Evolutionary conservation across 2,888 invertebrate genomes (phyloP).

Genomic region (Heliconius sara): DNA sequence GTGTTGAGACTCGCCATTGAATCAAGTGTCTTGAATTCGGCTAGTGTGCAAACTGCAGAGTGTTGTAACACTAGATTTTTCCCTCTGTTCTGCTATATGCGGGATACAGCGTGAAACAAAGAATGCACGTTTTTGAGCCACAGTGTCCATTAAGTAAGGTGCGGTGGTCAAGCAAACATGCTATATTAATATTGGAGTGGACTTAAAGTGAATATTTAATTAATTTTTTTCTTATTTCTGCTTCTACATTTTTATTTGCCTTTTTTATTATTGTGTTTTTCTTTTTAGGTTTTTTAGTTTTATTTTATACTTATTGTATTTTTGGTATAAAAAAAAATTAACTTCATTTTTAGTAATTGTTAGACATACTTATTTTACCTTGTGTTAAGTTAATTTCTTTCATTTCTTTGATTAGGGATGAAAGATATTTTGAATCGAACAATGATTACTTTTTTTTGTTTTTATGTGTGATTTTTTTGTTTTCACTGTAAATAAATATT

Average conservation of each 20-base stretch:
- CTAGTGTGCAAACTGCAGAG: too few relatives aligned
- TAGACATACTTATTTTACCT: too few relatives aligned
- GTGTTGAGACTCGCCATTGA: too few relatives aligned
- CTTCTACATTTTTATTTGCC: conserved; percentile 6
- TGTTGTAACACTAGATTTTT: too few relatives aligned
- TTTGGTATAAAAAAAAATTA: neutral
- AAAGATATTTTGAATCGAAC: too few relatives aligned
- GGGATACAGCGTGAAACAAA: neutral
- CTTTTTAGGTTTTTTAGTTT: neutral
- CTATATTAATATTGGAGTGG: conserved; percentile 53
- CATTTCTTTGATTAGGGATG: too few relatives aligned
- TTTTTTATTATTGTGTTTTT: neutral
- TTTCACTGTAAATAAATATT: too few relatives aligned
- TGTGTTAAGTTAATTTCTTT: too few relatives aligned
- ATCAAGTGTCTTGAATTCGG: too few relatives aligned
- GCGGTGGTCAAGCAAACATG: conserved; percentile 75
- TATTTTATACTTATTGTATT: neutral
- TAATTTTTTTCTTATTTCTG: conserved; percentile 16
- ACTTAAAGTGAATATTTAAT: conserved; percentile 35
- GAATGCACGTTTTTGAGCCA: conserved; percentile 76
- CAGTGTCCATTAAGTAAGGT: conserved; percentile 43
- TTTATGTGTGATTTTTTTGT: too few relatives aligned
- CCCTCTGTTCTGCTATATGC: neutral
- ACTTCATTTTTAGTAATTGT: too few relatives aligned
- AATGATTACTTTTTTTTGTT: too few relatives aligned